Base-by-base conservation (phyloP, 2,888 invertebrate species). In the Octodonta nipae region DNA sequence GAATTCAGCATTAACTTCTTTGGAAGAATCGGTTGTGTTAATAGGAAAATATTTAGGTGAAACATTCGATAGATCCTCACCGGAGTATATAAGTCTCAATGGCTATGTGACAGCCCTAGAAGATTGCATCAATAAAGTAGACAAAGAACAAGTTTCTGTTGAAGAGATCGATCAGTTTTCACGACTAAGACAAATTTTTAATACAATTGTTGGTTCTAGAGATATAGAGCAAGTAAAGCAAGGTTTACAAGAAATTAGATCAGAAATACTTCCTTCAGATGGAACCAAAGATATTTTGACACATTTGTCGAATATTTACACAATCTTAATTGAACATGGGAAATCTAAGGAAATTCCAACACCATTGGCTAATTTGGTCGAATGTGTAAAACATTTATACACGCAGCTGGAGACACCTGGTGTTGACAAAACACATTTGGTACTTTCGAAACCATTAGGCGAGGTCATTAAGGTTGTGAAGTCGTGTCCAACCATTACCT, bases 81-180 rank as follows among this genome's bases (percentile, higher is more conserved):
- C n/a, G n/a, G n/a, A n/a, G n/a, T n/a, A n/a, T n/a, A n/a, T n/a
- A n/a, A n/a, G n/a, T n/a, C 22, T 60, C 11, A 48, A 55, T 34
- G 45, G 48, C 35, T 58, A 59, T 13, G 26, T 60, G 7, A 33
- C 43, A 33, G 51, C 50, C 3, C 44, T 59, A 3, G 3, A 15
- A 28, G 7, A 13, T 3, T 16, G 13, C 16, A 15, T 16, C 7
- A 15, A 28, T 3, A 10, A 8, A 14, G 5, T 8, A 6, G 28
- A 8, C 7, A 15, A 28, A 28, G 28, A 28, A 14, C 13, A 28
- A 6, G 7, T 28, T 10, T 6, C 14, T 8, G 10, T 15, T 8
- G 15, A 28, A 8, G 15, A 16, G n/a, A 14, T 28, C 7, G 16
- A 15, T 4, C 13, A 15, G 8, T 10, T n/a, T n/a, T n/a, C n/a